phyloP scores from a whole-genome alignment of 2,888 invertebrate genomes.

The Cyclophora albipunctata region DNA sequence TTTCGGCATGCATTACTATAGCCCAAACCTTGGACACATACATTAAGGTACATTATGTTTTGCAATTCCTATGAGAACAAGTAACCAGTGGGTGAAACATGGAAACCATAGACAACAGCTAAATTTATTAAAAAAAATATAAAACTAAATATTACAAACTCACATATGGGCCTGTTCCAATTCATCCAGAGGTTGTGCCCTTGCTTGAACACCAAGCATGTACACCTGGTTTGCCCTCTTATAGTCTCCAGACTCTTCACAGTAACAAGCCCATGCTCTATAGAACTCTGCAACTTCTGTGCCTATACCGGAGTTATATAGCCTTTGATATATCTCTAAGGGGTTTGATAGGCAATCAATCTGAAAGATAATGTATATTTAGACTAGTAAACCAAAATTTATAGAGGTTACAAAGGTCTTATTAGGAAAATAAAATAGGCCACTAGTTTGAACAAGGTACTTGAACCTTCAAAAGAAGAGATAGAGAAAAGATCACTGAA shows the following conservation, averaged over 20 bases:
- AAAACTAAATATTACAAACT: constrained; percentile 33
- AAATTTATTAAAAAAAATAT: too few species aligned
- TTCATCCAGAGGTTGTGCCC: constrained; percentile 87
- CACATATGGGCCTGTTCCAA: constrained; percentile 83
- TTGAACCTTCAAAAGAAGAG: too few species aligned
- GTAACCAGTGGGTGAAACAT: too few species aligned
- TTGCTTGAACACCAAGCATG: constrained; percentile 82
- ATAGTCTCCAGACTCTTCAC: constrained; percentile 87
- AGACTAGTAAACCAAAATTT: not conserved
- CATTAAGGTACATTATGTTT: too few species aligned
- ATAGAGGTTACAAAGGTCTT: too few species aligned
- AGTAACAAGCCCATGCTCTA: constrained; percentile 91
- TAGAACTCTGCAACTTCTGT: constrained; percentile 89
- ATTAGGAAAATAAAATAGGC: too few species aligned
- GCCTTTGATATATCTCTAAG: constrained; percentile 85
- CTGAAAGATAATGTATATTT: constrained; percentile 50
- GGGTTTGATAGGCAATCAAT: constrained; percentile 86
- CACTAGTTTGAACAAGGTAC: too few species aligned
- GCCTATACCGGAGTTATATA: constrained; percentile 87
- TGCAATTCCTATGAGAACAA: too few species aligned
- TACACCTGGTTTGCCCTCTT: constrained; percentile 90
- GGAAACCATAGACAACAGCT: too few species aligned
- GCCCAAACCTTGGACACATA: too few species aligned
- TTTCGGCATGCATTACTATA: too few species aligned
- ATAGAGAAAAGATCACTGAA: too few species aligned